phyloP scores from a whole-genome alignment of 2,888 invertebrate species.

The Caradrina clavipalpis region DNA sequence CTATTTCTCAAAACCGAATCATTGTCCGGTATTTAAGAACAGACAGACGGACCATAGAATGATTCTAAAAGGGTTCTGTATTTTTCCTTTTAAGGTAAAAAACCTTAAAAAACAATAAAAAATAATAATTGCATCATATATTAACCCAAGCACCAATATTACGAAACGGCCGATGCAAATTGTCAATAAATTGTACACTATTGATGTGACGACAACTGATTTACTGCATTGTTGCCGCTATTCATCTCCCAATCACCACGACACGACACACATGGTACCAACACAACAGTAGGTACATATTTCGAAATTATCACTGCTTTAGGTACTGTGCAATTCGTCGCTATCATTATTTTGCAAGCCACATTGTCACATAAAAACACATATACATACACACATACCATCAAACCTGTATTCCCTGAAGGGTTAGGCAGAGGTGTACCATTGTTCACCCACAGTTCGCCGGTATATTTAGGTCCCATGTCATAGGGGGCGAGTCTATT shows the following conservation, averaged over 20 bases:
- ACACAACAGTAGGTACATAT: slow-evolving; percentile 1
- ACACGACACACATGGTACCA: not conserved
- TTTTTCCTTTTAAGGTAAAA: too few relatives aligned
- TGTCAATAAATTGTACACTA: slow-evolving; percentile 36
- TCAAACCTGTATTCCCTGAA: too few relatives aligned
- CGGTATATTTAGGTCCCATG: too few relatives aligned
- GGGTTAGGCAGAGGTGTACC: too few relatives aligned
- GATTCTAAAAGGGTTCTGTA: too few relatives aligned
- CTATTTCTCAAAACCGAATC: too few relatives aligned
- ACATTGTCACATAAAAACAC: too few relatives aligned
- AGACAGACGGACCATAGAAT: too few relatives aligned
- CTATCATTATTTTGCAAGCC: not conserved
- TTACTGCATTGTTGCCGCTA: slow-evolving; percentile 27
- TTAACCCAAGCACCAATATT: not conserved
- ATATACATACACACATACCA: too few relatives aligned
- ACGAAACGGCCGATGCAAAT: slow-evolving; percentile 32
- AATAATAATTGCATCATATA: not conserved
- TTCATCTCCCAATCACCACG: slow-evolving; percentile 26
- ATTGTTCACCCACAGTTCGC: too few relatives aligned
- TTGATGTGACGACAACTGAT: slow-evolving; percentile 28
- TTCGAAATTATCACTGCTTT: slow-evolving; percentile 32
- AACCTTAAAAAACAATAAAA: not conserved
- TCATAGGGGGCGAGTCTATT: too few relatives aligned
- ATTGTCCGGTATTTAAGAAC: too few relatives aligned
- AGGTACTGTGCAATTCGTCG: not conserved